Evolutionary conservation across 2,113 vertebrate species (phyloP), one percentile per base, ranked within the genome.

Genomic region (Nansenia antarctica): DNA sequence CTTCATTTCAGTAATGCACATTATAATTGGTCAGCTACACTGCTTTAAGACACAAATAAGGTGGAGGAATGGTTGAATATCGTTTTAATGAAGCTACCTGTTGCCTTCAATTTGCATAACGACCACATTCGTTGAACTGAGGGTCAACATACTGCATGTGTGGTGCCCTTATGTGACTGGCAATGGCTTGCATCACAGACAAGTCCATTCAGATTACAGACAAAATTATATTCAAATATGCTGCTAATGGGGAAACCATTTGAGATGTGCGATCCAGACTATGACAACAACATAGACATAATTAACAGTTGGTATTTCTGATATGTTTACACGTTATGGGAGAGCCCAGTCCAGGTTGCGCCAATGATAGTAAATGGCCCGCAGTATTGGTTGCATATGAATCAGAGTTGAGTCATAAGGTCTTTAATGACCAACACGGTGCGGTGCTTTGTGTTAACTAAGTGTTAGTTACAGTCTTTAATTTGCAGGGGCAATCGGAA

Each of bases 391-490:
- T 26, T 42, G 47, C 62, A 18, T 66, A 42, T 69, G 69, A 55
- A 61, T 70, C 53, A 57, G 15, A 14, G 35, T 55, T 49, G 58
- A 70, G 57, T 52, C 59, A 73, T 65, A 65, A 37, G 72, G 57
- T 68, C 68, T 68, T 53, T 74, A 71, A 74, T 68, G 75, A 74
- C 54, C 39, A 42, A 71, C 67, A 63, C 35, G 68, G 61, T 62
- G 55, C 35, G 67, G 65, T 57, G 55, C 15, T 68, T 60, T 62
- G 64, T 61, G 79, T 67, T 69, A 68, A 71, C 32, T 15, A 42
- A 69, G 53, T 62, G 72, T 65, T 78, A 74, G 72, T 68, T 72
- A 61, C 65, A 75, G 47, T 65, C 62, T 62, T 73, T 69, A 59
- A 73, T 76, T 62, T 59, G 70, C 66, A 52, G 14, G 58, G 57